Conservation (phyloP, 2,797 vertebrate genomes). For the Pangasius sanitwongsei region DNA sequence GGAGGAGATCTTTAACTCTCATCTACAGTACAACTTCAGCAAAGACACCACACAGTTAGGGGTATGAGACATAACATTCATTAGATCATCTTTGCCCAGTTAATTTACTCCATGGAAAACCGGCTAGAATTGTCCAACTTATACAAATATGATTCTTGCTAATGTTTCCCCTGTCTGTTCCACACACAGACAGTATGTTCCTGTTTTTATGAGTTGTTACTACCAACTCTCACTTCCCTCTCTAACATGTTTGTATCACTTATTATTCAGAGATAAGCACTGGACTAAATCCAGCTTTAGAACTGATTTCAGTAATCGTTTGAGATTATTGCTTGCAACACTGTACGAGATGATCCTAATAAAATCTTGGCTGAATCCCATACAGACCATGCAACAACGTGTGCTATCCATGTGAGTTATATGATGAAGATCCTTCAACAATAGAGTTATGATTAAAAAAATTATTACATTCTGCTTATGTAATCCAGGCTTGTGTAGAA, state of each 20-base stretch:
- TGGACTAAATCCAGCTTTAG: not conserved
- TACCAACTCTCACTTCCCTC: not conserved
- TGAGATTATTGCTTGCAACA: not conserved
- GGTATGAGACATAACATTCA: conserved; percentile 71
- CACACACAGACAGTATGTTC: not conserved
- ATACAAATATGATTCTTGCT: conserved; percentile 1
- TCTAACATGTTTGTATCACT: not conserved
- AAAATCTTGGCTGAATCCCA: not conserved
- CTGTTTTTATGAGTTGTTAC: conserved; percentile 4
- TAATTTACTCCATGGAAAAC: not conserved
- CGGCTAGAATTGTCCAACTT: not conserved
- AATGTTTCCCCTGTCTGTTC: not conserved
- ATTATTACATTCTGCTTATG: not conserved
- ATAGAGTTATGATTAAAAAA: not conserved
- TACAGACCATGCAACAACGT: not conserved
- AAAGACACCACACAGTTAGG: conserved; percentile 75
- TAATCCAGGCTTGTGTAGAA: not conserved
- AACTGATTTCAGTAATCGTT: not conserved
- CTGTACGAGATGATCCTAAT: not conserved
- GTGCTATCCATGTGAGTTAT: not conserved
- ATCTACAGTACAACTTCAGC: conserved; percentile 86
- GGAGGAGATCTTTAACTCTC: conserved; percentile 96
- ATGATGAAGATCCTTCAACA: not conserved
- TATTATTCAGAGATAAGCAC: conserved; percentile 3
- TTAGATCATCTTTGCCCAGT: not conserved